Evolutionary conservation across 2,797 vertebrate genomes (phyloP), one percentile per base, ranked within the genome.

Genomic region (Hipposideros larvatus): DNA sequence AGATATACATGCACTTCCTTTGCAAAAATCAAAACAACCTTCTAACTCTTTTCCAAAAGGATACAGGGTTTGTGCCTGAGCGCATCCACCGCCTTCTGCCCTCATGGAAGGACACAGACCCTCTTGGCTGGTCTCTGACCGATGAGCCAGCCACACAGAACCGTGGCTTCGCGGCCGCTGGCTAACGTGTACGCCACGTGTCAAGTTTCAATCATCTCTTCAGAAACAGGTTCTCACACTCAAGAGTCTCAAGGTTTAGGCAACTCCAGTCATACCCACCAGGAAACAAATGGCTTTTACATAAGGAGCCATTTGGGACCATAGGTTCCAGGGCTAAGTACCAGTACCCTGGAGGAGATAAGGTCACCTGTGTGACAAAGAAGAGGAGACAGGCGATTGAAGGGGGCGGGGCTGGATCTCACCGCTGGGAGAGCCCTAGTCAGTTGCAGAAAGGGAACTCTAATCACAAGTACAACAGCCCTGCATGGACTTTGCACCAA

Each of bases 251-350:
- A 59, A 37, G 31, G 19, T 28, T 19, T n/a, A n/a, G 22, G n/a
- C 15, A 61, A 16, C 59, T 21, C 11, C 21, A 19, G 34, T 18
- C 37, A 83, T 31, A 61, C 46, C 22, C 63, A 34, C 14, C 55
- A 74, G 37, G 37, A 34, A 61, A 86, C 77, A 90, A 66, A 43
- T n/a, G 15, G 43, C 51, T 80, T 87, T 90, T 51, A 71, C 55
- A 26, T 7, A 51, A 68, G 46, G 61, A 89, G 46, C 14, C 28
- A 26, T 59, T 26, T 48, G 87, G 31, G 63, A 85, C 61, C 26
- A 37, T 4, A n/a, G 48, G 22, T 37, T 86, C 55, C 57, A 66
- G 46, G 34, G n/a, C 41, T 82, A 41, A 57, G 48, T 11, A 65
- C 59, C 63, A 4, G 4, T 10, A 2, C 24, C 26, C 22, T 16